These are phyloP conservation scores for Gadopsis marmoratus DNA, from an alignment of 2,797 vertebrate species.

Conservation along the genomic window DNA sequence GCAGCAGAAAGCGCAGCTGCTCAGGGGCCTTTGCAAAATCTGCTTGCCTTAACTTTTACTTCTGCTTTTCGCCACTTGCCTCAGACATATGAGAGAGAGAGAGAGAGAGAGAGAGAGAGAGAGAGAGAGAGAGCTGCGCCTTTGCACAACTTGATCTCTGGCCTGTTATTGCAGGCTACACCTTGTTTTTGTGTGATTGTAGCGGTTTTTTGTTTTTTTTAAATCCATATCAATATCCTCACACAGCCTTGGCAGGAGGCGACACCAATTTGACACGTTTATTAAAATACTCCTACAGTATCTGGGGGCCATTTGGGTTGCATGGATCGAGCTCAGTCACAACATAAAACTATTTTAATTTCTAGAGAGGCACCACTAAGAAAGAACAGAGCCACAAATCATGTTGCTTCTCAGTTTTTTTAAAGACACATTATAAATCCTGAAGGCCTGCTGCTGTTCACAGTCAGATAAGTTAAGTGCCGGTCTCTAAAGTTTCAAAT, in stretches of 20 bases:
- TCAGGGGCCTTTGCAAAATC: constrained; percentile 84
- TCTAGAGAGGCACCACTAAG: neutral
- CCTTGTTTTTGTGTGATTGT: constrained; percentile 3
- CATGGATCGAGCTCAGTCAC: neutral
- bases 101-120: too few species aligned
- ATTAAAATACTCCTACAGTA: neutral
- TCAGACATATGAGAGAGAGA: constrained; percentile 34
- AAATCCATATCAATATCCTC: neutral
- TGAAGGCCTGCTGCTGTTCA: neutral
- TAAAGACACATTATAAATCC: neutral
- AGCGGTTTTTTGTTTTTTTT: neutral
- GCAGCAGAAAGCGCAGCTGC: constrained; percentile 79
- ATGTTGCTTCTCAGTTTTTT: neutral
- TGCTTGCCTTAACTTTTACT: constrained; percentile 81
- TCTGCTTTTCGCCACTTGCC: constrained; percentile 82
- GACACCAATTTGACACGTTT: neutral
- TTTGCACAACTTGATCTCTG: constrained; percentile 54
- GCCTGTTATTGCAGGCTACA: constrained; percentile 27
- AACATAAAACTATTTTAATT: neutral
- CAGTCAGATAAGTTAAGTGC: neutral
- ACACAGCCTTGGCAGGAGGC: too few species aligned
- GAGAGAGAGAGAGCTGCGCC: neutral
- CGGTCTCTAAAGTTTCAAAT: neutral
- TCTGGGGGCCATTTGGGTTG: neutral
- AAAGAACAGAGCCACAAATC: neutral